Evolutionary conservation across 1,140 invertebrate species (phyloP).

Genomic region (Cylas formicarius): DNA sequence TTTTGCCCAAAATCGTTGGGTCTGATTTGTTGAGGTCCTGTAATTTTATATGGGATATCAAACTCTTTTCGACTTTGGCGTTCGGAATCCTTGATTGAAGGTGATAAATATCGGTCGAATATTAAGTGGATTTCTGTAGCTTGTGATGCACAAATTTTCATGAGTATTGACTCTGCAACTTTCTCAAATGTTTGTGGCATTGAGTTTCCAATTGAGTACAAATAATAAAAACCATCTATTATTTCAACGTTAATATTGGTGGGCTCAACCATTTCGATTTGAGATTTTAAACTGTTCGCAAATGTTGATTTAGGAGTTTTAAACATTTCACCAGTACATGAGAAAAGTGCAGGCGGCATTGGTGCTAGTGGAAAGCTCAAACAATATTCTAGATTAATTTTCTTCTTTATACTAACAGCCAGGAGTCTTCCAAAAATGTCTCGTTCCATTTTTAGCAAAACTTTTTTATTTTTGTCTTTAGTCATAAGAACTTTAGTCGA

Average conservation of each 20-base stretch:
- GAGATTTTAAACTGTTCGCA: slow-evolving; percentile 9
- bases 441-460: slow-evolving; percentile 28
- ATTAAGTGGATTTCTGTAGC: no score
- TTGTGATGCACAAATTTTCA: no score
- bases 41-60: no score
- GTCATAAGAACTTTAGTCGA: slow-evolving; percentile 19
- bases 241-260: slow-evolving; percentile 17
- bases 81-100: no score
- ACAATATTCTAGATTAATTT: slow-evolving; percentile 31
- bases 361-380: slow-evolving; percentile 33
- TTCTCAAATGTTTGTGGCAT: slow-evolving; percentile 21
- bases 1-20: no score
- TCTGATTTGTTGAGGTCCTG: no score
- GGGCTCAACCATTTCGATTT: slow-evolving; percentile 5
- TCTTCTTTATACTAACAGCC: slow-evolving; percentile 30
- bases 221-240: slow-evolving; percentile 20
- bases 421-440: slow-evolving; percentile 34
- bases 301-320: no score
- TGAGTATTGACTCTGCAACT: slow-evolving; percentile 17
- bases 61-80: no score
- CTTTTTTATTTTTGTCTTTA: slow-evolving; percentile 28
- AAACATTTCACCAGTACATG: slow-evolving; percentile 15
- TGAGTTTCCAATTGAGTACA: slow-evolving; percentile 14
- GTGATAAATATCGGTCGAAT: no score
- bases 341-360: slow-evolving; percentile 30